These are phyloP conservation scores for Tetragonula carbonaria DNA, from an alignment of 2,888 invertebrate genomes.

Conservation along the genomic window DNA sequence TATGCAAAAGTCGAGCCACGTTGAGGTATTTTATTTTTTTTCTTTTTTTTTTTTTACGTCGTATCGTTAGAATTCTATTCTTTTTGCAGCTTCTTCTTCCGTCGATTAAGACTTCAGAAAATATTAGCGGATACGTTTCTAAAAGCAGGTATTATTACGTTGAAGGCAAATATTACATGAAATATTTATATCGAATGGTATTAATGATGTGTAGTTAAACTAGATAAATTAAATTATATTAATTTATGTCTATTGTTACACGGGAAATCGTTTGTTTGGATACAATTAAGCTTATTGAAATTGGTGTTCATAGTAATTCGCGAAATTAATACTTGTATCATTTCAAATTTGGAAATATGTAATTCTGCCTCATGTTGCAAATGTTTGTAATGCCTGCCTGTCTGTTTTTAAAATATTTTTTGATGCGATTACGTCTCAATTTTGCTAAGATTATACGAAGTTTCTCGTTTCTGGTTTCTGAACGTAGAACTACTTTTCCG, in stretches of 20 bases:
- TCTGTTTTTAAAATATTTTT: background rate
- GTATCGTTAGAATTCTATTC: background rate
- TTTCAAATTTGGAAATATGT: background rate
- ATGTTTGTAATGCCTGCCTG: background rate
- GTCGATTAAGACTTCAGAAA: background rate
- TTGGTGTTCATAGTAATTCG: background rate
- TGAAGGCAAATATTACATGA: background rate
- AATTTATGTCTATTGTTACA: background rate
- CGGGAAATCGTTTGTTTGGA: background rate
- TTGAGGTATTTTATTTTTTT: conserved; percentile 18
- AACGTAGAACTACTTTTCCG: background rate
- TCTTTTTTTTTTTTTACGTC: conserved; percentile 11
- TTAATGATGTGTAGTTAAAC: background rate
- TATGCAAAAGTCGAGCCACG: background rate
- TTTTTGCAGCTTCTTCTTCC: background rate
- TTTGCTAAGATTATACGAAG: background rate
- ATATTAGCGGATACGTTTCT: background rate
- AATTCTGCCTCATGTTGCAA: background rate
- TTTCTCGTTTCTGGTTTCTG: background rate
- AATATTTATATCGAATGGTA: background rate
- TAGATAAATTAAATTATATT: background rate
- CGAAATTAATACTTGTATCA: background rate
- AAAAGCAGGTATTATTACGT: background rate
- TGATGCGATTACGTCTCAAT: background rate
- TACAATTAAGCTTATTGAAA: background rate